These are phyloP conservation scores for Periphyllus acericola DNA, from an alignment of 2,888 invertebrate species.

Conservation along the genomic window DNA sequence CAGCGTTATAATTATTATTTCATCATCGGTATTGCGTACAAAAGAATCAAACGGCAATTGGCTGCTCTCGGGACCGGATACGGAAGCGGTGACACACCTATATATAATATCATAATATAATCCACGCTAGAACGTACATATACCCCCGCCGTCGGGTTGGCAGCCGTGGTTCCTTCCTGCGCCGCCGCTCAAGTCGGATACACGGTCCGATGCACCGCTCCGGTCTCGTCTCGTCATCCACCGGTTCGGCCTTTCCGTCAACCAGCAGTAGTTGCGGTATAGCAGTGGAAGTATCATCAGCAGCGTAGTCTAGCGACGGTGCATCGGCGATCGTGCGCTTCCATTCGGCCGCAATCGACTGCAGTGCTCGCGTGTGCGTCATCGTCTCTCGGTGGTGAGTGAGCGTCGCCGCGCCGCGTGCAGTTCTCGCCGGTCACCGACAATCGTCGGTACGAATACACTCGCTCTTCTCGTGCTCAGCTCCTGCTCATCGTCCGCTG, in stretches of 20 bases:
- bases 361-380: neutral
- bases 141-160: conserved; percentile 17
- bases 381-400: neutral
- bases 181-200: conserved; percentile 21
- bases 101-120: neutral
- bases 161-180: conserved; percentile 58
- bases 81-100: conserved; percentile 43
- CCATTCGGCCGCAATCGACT: neutral
- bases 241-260: neutral
- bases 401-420: neutral
- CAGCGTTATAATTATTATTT: no score
- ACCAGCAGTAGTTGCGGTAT: neutral
- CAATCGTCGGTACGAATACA: neutral
- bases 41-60: neutral
- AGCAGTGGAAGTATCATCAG: neutral
- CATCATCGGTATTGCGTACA: no score
- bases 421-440: neutral
- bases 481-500: neutral
- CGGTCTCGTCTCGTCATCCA: neutral
- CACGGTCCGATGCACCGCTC: conserved; percentile 12
- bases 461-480: no score
- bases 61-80: conserved; percentile 17
- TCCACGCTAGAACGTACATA: neutral
- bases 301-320: neutral
- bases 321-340: neutral